Evolutionary conservation across 2,113 vertebrate species (phyloP).

Genomic region (Macquaria australasica): DNA sequence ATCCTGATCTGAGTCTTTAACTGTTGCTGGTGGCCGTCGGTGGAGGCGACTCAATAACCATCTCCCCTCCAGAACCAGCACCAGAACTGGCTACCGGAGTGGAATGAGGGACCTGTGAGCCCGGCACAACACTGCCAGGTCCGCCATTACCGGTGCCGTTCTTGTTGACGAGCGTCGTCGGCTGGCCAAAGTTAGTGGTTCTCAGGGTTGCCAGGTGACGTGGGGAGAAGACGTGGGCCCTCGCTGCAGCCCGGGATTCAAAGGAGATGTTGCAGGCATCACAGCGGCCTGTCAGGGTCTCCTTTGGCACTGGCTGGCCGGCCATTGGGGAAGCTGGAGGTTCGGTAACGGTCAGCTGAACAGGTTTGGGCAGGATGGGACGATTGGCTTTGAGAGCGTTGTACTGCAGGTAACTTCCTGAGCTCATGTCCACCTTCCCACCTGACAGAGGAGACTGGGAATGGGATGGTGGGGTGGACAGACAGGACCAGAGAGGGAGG

Average conservation of each 20-base stretch:
- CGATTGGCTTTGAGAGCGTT: slow-evolving; percentile 86
- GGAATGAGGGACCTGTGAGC: slow-evolving; percentile 63
- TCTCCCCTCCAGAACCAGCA: slow-evolving; percentile 67
- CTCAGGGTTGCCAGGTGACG: slow-evolving; percentile 90
- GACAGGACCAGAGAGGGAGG: slow-evolving; percentile 9
- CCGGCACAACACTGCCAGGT: slow-evolving; percentile 55
- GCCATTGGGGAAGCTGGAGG: slow-evolving; percentile 65
- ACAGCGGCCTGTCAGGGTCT: slow-evolving; percentile 87
- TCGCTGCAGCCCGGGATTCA: slow-evolving; percentile 90
- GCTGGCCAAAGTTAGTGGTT: slow-evolving; percentile 88
- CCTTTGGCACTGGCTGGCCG: slow-evolving; percentile 79
- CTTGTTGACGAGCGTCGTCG: slow-evolving; percentile 78
- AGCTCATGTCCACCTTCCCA: slow-evolving; percentile 82
- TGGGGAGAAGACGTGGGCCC: slow-evolving; percentile 91
- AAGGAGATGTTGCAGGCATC: slow-evolving; percentile 89
- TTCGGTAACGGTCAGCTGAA: slow-evolving; percentile 81
- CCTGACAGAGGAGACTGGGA: slow-evolving; percentile 76
- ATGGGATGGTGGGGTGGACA: not conserved
- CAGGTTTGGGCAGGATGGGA: slow-evolving; percentile 87
- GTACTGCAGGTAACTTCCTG: slow-evolving; percentile 86
- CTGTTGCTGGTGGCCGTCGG: slow-evolving; percentile 81
- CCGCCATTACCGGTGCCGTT: slow-evolving; percentile 73
- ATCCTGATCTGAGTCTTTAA: slow-evolving; percentile 80
- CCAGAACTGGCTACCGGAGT: slow-evolving; percentile 54
- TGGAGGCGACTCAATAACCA: slow-evolving; percentile 73